These are phyloP conservation scores for Tolypeutes matacus DNA, from an alignment of 2,797 vertebrate genomes.

Conservation along the genomic window DNA sequence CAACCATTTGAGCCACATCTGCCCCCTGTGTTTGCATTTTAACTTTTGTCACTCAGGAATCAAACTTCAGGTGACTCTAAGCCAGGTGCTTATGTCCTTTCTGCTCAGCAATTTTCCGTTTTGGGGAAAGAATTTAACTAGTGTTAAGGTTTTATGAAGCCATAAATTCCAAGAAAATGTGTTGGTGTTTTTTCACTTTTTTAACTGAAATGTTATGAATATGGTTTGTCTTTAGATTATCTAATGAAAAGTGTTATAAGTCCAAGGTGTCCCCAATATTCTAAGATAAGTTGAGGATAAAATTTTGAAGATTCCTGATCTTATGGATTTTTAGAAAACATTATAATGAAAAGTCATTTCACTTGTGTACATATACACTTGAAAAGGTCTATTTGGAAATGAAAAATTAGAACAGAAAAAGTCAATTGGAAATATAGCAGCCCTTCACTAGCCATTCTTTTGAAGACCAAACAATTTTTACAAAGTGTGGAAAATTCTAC, in stretches of 20 bases:
- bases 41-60: neutral
- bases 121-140: neutral
- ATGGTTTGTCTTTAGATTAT: constrained; percentile 28
- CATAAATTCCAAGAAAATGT: constrained; percentile 39
- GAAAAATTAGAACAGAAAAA: constrained; percentile 29
- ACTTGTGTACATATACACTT: neutral
- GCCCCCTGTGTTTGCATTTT: neutral
- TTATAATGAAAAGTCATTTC: constrained; percentile 6
- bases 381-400: constrained; percentile 57
- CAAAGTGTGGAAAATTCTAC: neutral
- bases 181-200: constrained; percentile 34
- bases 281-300: constrained; percentile 59
- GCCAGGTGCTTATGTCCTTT: neutral
- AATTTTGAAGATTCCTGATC: constrained; percentile 31
- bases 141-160: neutral
- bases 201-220: constrained; percentile 40
- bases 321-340: constrained; percentile 42
- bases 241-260: constrained; percentile 37
- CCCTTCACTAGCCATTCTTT: neutral
- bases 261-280: neutral
- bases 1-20: too few species aligned
- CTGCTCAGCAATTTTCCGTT: neutral
- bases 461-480: constrained; percentile 22
- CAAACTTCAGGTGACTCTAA: neutral
- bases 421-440: neutral